Conservation (phyloP, 2,888 invertebrate species). For the Epistrophe eligans region DNA sequence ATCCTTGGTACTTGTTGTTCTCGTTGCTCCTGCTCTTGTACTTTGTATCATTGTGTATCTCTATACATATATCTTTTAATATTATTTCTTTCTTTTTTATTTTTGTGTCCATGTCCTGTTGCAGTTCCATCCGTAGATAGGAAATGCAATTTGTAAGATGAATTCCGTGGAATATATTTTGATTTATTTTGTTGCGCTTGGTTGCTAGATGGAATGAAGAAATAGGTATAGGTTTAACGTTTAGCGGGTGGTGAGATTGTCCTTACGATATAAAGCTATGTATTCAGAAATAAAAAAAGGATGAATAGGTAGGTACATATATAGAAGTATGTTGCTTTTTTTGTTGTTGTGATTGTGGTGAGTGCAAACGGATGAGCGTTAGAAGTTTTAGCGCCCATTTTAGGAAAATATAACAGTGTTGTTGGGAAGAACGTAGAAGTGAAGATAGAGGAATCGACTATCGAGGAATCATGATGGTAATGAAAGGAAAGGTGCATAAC, state of each 20-base stretch:
- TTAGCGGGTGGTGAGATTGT: conserved; percentile 20
- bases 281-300: not conserved
- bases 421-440: not conserved
- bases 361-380: conserved; percentile 13
- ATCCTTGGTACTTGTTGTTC: conserved; percentile 15
- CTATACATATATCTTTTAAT: conserved; percentile 14
- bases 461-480: not conserved
- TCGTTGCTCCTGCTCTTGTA: conserved; percentile 7
- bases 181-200: conserved; percentile 67
- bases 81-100: conserved; percentile 18
- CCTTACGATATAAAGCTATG: not conserved
- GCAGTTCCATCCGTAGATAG: conserved; percentile 72
- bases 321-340: not conserved
- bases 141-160: conserved; percentile 76
- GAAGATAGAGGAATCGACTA: not conserved
- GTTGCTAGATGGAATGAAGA: conserved; percentile 36
- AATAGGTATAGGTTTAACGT: conserved; percentile 21
- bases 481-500: not conserved
- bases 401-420: conserved; percentile 45
- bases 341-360: conserved; percentile 3
- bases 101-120: conserved; percentile 57
- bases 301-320: not conserved
- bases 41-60: conserved; percentile 35
- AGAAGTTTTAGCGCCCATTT: conserved; percentile 58
- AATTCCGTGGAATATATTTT: conserved; percentile 75